Percentiles rank a stretch among this genome's conserved stretches.
These are phyloP conservation scores for Drosophila miranda DNA, from an alignment of 1,140 invertebrate species.

Conservation along the genomic window DNA sequence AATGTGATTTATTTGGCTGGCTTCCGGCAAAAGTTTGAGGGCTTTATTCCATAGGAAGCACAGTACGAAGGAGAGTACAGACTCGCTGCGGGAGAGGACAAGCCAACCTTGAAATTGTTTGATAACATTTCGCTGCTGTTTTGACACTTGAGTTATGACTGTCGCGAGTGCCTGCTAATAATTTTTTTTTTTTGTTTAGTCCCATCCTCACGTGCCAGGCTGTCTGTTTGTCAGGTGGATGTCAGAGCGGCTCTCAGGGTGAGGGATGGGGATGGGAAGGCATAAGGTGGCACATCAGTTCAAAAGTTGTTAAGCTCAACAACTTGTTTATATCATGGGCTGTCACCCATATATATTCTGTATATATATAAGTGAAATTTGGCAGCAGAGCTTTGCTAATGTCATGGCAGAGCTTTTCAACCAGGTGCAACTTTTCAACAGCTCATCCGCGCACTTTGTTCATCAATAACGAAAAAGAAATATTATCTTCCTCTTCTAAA, in stretches of 20 bases:
- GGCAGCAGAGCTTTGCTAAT: constrained; percentile 2
- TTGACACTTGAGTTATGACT: constrained; percentile 65
- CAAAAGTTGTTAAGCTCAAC: constrained; percentile 32
- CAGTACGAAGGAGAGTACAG: too few relatives aligned
- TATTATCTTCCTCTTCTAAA: too few relatives aligned
- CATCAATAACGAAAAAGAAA: too few relatives aligned
- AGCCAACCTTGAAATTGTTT: constrained; percentile 75
- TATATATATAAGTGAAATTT: background rate
- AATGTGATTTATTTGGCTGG: constrained; percentile 64
- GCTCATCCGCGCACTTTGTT: too few relatives aligned
- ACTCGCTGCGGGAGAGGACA: constrained; percentile 2
- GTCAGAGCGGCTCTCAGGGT: background rate
- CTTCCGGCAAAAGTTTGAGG: constrained; percentile 36
- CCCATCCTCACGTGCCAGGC: constrained; percentile 9
- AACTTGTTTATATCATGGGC: constrained; percentile 32
- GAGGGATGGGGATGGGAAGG: background rate
- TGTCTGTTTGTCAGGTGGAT: background rate
- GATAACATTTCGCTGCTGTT: constrained; percentile 69
- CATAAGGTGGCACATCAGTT: constrained; percentile 3
- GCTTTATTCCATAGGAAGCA: constrained; percentile 21
- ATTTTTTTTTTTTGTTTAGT: constrained; percentile 25
- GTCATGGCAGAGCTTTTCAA: constrained; percentile 9
- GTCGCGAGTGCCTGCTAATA: constrained; percentile 57
- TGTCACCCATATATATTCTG: background rate
- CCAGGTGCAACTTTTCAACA: too few relatives aligned